Evolutionary conservation across 1,140 invertebrate species (phyloP).

Genomic region (Sitodiplosis mosellana): DNA sequence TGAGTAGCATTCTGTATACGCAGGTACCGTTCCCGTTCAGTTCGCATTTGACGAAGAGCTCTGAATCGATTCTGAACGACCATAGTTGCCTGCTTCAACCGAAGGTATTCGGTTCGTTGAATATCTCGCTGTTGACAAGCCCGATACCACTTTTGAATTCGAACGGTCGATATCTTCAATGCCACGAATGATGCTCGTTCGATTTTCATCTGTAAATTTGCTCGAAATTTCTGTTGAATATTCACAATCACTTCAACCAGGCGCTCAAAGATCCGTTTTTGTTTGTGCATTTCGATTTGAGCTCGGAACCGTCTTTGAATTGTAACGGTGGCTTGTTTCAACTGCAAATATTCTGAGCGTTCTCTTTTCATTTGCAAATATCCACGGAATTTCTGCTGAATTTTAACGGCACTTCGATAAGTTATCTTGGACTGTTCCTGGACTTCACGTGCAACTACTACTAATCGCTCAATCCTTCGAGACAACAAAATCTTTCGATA

Average conservation of each 20-base stretch:
- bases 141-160: no score
- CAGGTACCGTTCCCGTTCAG: constrained; percentile 16
- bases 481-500: constrained; percentile 1
- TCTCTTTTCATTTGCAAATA: constrained; percentile 11
- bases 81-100: no score
- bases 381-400: constrained; percentile 25
- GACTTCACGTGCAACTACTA: neutral
- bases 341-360: constrained; percentile 17
- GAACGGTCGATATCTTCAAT: no score
- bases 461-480: neutral
- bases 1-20: neutral
- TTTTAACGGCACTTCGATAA: constrained; percentile 2
- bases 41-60: no score
- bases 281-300: neutral
- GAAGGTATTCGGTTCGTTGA: no score
- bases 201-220: no score
- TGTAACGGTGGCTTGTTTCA: constrained; percentile 19
- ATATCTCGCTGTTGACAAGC: no score
- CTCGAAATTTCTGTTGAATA: no score
- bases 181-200: no score
- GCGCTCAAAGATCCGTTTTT: no score
- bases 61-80: no score
- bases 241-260: no score
- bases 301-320: constrained; percentile 33
- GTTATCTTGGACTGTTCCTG: neutral